Percentiles rank a stretch among this genome's conserved stretches.
These are phyloP conservation scores for Palythoa grandiflora DNA, from an alignment of 92 coral and sea anemone genomes.

Conservation along the genomic window DNA sequence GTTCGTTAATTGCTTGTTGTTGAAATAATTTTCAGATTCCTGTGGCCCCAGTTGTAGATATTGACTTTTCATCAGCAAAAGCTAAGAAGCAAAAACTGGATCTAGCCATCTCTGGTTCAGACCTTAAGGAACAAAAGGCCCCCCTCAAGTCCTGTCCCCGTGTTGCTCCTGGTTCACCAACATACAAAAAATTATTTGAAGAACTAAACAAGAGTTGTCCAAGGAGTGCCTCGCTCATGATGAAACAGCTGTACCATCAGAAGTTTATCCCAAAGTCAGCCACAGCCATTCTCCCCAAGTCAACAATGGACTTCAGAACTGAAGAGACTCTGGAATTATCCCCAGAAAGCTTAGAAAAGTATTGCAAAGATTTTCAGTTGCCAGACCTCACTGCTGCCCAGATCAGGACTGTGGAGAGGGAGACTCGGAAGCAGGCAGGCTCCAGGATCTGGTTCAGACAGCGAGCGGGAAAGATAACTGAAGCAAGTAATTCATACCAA, in stretches of 20 bases:
- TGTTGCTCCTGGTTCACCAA: constrained; percentile 17
- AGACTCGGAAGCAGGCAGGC: constrained; percentile 36
- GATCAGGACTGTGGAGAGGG: constrained; percentile 36
- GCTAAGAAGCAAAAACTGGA: constrained; percentile 55
- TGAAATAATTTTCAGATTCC: constrained; percentile 7
- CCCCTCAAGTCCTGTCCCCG: constrained; percentile 26
- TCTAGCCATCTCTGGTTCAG: constrained; percentile 39
- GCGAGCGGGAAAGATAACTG: constrained; percentile 47
- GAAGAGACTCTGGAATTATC: constrained; percentile 16
- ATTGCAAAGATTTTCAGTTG: constrained; percentile 16
- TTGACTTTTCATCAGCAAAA: constrained; percentile 50
- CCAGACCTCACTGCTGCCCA: constrained; percentile 34
- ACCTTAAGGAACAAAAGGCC: constrained; percentile 3
- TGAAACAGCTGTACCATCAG: constrained; percentile 14
- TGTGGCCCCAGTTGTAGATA: constrained; percentile 30
- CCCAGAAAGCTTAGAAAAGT: constrained; percentile 2
- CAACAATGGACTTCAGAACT: constrained; percentile 43
- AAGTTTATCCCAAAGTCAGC: constrained; percentile 55
- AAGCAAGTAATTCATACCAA: constrained; percentile 25
- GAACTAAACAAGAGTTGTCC: constrained; percentile 39
- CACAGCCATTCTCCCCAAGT: constrained; percentile 49
- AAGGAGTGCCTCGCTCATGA: constrained; percentile 42
- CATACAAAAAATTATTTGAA: constrained; percentile 34
- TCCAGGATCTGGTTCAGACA: constrained; percentile 49
- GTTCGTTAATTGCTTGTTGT: constrained; percentile 6